Percentiles rank a stretch among this genome's conserved stretches.
These are phyloP conservation scores for Drosophila parvula DNA, from an alignment of 1,140 invertebrate species.

Conservation along the genomic window DNA sequence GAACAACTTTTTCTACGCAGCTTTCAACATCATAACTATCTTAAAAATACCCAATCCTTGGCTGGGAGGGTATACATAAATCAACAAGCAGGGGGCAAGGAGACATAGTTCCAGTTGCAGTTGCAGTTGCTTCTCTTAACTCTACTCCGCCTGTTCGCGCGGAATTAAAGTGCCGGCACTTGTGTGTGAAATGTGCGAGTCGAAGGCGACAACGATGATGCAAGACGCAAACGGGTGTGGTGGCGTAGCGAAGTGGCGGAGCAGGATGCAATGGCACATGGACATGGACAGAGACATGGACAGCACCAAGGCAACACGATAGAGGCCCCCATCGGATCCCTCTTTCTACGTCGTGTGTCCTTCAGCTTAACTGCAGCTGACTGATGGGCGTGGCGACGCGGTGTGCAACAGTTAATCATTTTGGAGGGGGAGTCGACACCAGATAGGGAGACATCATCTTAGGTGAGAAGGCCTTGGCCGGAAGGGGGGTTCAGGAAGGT, in stretches of 20 bases:
- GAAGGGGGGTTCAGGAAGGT: neutral
- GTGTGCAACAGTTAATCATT: constrained; percentile 73
- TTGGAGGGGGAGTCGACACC: constrained; percentile 11
- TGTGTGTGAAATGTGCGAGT: constrained; percentile 43
- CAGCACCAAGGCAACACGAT: constrained; percentile 45
- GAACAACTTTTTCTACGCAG: constrained; percentile 18
- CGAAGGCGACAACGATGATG: constrained; percentile 24
- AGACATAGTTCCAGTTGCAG: constrained; percentile 15
- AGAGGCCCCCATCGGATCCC: constrained; percentile 14
- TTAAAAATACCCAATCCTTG: constrained; percentile 24
- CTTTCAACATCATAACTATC: constrained; percentile 24
- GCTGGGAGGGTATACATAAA: constrained; percentile 19
- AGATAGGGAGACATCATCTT: constrained; percentile 14
- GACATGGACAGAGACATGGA: constrained; percentile 31
- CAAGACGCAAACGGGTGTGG: constrained; percentile 18
- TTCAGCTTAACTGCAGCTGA: constrained; percentile 58
- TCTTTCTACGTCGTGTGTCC: constrained; percentile 37
- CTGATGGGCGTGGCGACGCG: constrained; percentile 63
- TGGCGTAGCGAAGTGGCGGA: neutral
- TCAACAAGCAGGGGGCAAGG: constrained; percentile 18
- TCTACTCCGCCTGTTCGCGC: constrained; percentile 21
- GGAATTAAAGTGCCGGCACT: constrained; percentile 64
- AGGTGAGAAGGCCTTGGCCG: constrained; percentile 7
- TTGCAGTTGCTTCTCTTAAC: constrained; percentile 37
- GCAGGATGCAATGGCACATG: constrained; percentile 17